Evolutionary conservation across 2,113 vertebrate species (phyloP).

Genomic region (Rhabdomys dilectus): DNA sequence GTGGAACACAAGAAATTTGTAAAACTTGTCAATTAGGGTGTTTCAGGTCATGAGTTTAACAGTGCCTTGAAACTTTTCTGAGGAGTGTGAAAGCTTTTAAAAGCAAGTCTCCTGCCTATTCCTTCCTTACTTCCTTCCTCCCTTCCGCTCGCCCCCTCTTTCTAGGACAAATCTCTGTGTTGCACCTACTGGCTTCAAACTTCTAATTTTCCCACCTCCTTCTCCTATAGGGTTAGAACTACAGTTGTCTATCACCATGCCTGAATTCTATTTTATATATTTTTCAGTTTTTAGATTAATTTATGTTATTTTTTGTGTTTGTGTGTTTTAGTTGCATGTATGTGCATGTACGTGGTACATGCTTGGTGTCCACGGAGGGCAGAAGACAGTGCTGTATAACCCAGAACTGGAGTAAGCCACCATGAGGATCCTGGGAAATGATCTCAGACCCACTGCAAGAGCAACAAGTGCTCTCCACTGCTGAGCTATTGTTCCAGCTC

Average conservation of each 20-base stretch:
- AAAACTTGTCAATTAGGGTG: constrained; percentile 47
- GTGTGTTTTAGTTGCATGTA: not conserved
- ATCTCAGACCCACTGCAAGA: not conserved
- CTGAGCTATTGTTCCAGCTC: not conserved
- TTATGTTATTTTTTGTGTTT: not conserved
- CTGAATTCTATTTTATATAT: not conserved
- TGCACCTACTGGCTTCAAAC: not conserved
- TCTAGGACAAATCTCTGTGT: not conserved
- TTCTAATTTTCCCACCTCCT: not conserved
- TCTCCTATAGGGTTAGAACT: not conserved
- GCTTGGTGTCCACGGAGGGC: not conserved
- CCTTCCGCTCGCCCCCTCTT: too few relatives aligned
- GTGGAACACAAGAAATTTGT: constrained; percentile 3
- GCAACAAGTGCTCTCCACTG: not conserved
- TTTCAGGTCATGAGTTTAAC: not conserved
- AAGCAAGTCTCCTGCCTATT: not conserved
- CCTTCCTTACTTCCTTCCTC: not conserved
- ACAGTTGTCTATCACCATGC: not conserved
- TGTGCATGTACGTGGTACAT: not conserved
- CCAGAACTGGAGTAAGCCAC: not conserved
- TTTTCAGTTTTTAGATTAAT: not conserved
- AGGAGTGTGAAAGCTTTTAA: not conserved
- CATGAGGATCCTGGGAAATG: not conserved
- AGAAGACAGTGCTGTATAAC: not conserved
- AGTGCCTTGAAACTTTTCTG: constrained; percentile 34